A percentile compares a stretch with the other conserved stretches of the same genome.
phyloP scores from a whole-genome alignment of 1,140 invertebrate genomes.

The Drosophila dunni region DNA sequence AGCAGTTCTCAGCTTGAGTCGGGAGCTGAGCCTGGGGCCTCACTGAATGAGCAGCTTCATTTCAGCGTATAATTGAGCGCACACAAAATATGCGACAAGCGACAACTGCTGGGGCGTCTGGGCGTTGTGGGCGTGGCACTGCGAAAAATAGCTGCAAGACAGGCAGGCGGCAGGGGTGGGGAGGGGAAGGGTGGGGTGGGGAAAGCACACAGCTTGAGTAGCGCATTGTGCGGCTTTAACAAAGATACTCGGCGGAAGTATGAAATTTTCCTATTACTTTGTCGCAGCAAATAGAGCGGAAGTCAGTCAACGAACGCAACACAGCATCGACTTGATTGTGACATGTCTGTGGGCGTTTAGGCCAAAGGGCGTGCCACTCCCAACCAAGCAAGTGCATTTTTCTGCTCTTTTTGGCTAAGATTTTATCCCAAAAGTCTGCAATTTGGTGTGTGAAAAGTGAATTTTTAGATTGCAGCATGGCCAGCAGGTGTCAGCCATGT shows the following conservation, averaged over 20 bases:
- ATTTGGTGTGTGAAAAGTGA: conserved; percentile 2
- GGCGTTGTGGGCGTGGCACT: conserved; percentile 50
- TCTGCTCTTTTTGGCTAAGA: not conserved
- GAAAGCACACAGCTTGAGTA: conserved; percentile 19
- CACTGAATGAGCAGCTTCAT: conserved; percentile 77
- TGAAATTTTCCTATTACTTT: conserved; percentile 81
- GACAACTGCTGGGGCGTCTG: conserved; percentile 54
- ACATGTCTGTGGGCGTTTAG: conserved; percentile 45
- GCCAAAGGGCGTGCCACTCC: not conserved
- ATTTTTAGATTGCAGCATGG: conserved; percentile 1
- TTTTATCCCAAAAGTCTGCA: conserved; percentile 10
- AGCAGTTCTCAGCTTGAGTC: not conserved
- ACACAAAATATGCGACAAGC: conserved; percentile 77
- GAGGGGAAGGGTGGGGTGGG: too few relatives aligned
- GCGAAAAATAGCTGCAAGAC: not conserved
- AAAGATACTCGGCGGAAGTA: conserved; percentile 75
- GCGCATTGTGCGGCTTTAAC: conserved; percentile 42
- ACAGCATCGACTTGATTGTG: conserved; percentile 69
- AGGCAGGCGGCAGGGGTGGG: not conserved
- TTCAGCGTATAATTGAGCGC: conserved; percentile 80
- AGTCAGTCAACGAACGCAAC: conserved; percentile 76
- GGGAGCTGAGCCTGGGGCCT: conserved; percentile 42
- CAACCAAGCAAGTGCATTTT: conserved; percentile 11
- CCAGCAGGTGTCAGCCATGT: conserved; percentile 4
- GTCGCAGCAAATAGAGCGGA: conserved; percentile 79